phyloP scores from a whole-genome alignment of 2,888 invertebrate genomes.

The Argynnis bischoffii region DNA sequence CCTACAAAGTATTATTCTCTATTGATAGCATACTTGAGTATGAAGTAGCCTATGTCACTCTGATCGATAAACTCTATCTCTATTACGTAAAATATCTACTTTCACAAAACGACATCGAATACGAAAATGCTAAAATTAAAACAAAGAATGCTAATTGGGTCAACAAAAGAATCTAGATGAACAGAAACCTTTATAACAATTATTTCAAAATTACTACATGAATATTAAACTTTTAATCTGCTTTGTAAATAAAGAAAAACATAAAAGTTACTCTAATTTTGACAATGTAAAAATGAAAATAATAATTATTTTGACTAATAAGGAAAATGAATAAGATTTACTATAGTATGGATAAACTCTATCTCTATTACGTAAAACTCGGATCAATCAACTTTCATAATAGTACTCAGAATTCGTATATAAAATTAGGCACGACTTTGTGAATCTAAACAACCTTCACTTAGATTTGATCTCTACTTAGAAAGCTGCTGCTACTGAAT shows the following conservation, averaged over 20 bases:
- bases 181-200: background rate
- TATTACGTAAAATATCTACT: conserved; percentile 46
- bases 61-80: too few species aligned
- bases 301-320: conserved; percentile 1
- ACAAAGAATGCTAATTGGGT: conserved; percentile 26
- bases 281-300: background rate
- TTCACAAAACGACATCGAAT: conserved; percentile 59
- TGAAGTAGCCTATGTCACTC: too few species aligned
- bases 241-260: conserved; percentile 6
- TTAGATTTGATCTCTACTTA: too few species aligned
- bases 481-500: too few species aligned
- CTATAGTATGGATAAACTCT: background rate
- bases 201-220: conserved; percentile 6
- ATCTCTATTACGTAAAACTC: too few species aligned
- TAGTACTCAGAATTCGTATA: too few species aligned
- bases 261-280: conserved; percentile 10
- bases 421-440: too few species aligned
- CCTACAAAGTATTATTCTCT: too few species aligned
- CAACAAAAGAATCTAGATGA: conserved; percentile 12
- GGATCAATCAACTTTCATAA: too few species aligned
- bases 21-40: too few species aligned
- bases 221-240: background rate
- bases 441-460: too few species aligned
- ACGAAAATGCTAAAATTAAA: conserved; percentile 35
- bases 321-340: conserved; percentile 5